These are phyloP conservation scores for Nycticryphes semicollaris DNA, from an alignment of 2,113 vertebrate species.

Conservation along the genomic window DNA sequence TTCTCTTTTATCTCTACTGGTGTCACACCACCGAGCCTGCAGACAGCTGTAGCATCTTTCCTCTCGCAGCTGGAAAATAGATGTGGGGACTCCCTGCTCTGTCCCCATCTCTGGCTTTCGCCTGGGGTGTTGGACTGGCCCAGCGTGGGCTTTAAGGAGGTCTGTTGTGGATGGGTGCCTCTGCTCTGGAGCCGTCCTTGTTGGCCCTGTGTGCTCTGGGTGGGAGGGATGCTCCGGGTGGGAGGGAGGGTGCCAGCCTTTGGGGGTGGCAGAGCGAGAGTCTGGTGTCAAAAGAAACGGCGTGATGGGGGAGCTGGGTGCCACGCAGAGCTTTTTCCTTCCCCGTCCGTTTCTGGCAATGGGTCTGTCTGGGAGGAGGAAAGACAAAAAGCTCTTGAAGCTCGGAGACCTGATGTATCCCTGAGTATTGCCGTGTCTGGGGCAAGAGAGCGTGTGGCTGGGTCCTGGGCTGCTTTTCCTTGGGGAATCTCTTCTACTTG, in stretches of 20 bases:
- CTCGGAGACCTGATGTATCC: not conserved
- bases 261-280: accelerated
- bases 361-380: not conserved
- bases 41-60: not conserved
- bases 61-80: not conserved
- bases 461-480: not conserved
- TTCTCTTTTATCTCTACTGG: constrained; percentile 7
- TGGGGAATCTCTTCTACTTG: not conserved
- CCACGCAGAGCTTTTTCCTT: not conserved
- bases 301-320: accelerated
- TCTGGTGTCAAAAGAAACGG: no score
- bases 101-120: not conserved
- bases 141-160: not conserved
- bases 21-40: not conserved
- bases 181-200: accelerated
- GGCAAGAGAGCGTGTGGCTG: accelerated
- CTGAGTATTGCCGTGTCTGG: not conserved
- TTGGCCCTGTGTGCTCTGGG: accelerated
- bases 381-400: not conserved
- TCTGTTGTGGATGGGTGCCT: accelerated
- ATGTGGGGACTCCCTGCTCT: accelerated
- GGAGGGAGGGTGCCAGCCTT: not conserved
- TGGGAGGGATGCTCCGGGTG: not conserved
- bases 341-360: accelerated
- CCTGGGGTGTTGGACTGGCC: accelerated